These are phyloP conservation scores for Minunthozetes semirufus DNA, from an alignment of 2,888 invertebrate species.

Conservation along the genomic window DNA sequence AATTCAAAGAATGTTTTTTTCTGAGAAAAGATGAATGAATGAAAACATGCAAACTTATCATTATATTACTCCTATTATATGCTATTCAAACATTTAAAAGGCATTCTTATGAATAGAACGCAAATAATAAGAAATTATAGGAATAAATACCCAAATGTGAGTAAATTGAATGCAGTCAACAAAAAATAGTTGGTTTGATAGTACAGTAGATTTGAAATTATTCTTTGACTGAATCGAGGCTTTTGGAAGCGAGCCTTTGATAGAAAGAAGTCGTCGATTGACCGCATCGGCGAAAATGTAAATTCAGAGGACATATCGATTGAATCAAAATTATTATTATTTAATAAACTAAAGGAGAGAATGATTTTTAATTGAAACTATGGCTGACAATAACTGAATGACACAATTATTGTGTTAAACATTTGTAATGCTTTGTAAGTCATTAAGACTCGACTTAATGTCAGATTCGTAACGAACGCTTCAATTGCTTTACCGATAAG, in stretches of 20 bases:
- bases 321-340: not conserved
- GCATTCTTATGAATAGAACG: no score
- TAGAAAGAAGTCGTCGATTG: conserved; percentile 67
- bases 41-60: no score
- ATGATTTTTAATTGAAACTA: no score
- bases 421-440: not conserved
- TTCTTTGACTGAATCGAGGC: conserved; percentile 70
- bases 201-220: conserved; percentile 69
- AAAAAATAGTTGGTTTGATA: conserved; percentile 81
- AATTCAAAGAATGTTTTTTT: not conserved
- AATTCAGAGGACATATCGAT: conserved; percentile 2
- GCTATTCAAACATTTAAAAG: no score
- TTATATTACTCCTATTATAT: no score
- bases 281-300: conserved; percentile 58
- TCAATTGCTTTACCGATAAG: no score
- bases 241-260: conserved; percentile 71
- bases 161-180: conserved; percentile 59
- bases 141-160: conserved; percentile 53
- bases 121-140: not conserved
- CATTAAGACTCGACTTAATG: not conserved
- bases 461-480: no score
- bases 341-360: no score
- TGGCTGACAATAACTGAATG: not conserved
- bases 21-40: no score
- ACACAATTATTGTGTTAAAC: conserved; percentile 10